Percentiles rank a stretch among this genome's conserved stretches.
Conservation (phyloP, 2,888 invertebrate species). For the Arge pagana region DNA sequence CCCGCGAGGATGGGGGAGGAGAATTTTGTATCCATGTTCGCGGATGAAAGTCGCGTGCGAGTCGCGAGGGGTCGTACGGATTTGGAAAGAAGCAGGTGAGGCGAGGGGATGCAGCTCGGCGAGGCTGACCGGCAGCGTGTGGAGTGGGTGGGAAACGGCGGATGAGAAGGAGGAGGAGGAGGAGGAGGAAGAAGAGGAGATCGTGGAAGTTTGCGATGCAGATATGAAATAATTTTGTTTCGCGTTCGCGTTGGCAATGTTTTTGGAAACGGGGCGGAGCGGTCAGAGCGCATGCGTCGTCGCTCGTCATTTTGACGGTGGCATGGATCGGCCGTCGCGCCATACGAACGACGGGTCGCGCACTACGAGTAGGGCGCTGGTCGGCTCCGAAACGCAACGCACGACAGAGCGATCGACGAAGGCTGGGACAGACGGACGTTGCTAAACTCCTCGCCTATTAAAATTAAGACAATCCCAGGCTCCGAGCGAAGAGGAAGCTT, state of each 20-base stretch:
- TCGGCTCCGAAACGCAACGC: conserved; percentile 54
- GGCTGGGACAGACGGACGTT: conserved; percentile 19
- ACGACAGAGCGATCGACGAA: conserved; percentile 39
- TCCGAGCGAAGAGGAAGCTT: conserved; percentile 30
- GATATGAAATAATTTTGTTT: conserved; percentile 19
- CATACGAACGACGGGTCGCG: conserved; percentile 67
- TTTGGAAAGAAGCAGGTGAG: conserved; percentile 13
- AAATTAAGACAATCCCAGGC: conserved; percentile 20
- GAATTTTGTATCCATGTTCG: no score
- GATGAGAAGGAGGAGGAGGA: conserved; percentile 5
- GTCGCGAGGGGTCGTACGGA: no score
- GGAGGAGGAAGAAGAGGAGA: conserved; percentile 1
- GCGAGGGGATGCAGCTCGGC: no score
- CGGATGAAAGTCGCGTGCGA: no score
- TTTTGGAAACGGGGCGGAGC: conserved; percentile 24
- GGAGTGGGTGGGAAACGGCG: conserved; percentile 1
- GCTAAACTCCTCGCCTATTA: conserved; percentile 27
- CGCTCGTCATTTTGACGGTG: conserved; percentile 48
- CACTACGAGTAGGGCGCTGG: conserved; percentile 65
- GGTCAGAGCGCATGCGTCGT: conserved; percentile 48
- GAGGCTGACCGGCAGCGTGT: background rate
- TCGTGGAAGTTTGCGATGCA: conserved; percentile 13
- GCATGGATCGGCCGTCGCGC: conserved; percentile 59
- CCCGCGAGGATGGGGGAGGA: no score
- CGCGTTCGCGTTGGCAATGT: conserved; percentile 21